Percentiles rank a stretch among this genome's conserved stretches.
phyloP scores from a whole-genome alignment of 2,888 invertebrate species.

The Calameuta pallipes region DNA sequence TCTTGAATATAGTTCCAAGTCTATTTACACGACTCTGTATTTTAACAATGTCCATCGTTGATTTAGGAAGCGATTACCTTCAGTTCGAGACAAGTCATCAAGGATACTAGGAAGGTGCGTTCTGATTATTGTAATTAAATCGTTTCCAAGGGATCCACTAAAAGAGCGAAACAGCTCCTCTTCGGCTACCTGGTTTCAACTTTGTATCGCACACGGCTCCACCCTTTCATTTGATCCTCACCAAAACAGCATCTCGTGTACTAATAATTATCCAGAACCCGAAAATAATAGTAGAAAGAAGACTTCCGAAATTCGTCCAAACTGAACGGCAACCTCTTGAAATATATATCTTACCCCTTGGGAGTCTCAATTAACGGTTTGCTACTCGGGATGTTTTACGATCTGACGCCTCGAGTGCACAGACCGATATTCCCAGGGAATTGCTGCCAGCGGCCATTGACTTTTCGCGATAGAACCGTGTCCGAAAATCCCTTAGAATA shows the following conservation, averaged over 20 bases:
- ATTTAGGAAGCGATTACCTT: slow-evolving; percentile 1
- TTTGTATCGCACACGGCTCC: slow-evolving; percentile 20
- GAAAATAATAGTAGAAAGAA: not conserved
- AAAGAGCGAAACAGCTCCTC: slow-evolving; percentile 31
- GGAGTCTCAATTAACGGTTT: not conserved
- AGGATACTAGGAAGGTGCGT: slow-evolving; percentile 53
- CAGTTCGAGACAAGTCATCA: slow-evolving; percentile 47
- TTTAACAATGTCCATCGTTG: not conserved
- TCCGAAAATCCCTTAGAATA: not conserved
- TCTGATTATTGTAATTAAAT: slow-evolving; percentile 65
- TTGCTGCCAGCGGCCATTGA: not conserved
- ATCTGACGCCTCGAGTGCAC: not conserved
- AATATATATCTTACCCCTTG: not conserved
- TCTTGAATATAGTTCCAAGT: not conserved
- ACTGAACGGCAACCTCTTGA: not conserved
- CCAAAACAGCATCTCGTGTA: not conserved
- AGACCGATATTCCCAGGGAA: not conserved
- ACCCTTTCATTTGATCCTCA: not conserved
- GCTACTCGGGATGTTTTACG: not conserved
- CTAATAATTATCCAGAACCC: not conserved
- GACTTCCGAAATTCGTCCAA: not conserved
- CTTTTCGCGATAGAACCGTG: not conserved
- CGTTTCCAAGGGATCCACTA: slow-evolving; percentile 40
- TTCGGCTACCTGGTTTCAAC: slow-evolving; percentile 49
- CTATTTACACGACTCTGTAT: not conserved